Percentiles rank a stretch among this genome's conserved stretches.
These are phyloP conservation scores for Himalopsyche anomala DNA, from an alignment of 2,888 invertebrate species.

Conservation along the genomic window DNA sequence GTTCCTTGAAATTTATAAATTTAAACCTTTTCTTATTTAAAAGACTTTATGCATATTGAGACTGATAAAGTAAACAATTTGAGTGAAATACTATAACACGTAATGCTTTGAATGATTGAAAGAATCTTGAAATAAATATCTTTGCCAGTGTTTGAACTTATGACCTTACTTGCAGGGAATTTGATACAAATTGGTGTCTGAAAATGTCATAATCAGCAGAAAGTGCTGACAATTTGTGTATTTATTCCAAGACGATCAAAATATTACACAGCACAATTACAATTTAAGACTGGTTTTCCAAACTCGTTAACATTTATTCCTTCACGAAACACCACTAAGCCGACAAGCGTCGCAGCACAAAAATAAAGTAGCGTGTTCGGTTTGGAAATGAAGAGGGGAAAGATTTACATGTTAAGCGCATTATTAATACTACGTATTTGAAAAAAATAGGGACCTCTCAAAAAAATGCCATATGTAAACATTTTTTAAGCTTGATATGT, in stretches of 20 bases:
- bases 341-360: not conserved
- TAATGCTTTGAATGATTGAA: not conserved
- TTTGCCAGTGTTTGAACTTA: not conserved
- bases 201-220: slow-evolving; percentile 5
- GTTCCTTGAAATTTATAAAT: too few relatives aligned
- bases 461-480: too few relatives aligned
- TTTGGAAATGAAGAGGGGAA: not conserved
- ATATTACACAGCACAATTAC: slow-evolving; percentile 25
- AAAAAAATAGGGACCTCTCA: too few relatives aligned
- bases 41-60: too few relatives aligned
- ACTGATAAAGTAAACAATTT: too few relatives aligned
- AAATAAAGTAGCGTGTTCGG: not conserved
- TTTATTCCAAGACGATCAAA: slow-evolving; percentile 18
- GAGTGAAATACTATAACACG: too few relatives aligned
- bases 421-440: too few relatives aligned
- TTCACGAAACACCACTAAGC: slow-evolving; percentile 8
- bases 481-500: too few relatives aligned
- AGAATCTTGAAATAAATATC: not conserved
- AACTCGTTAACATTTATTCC: slow-evolving; percentile 28
- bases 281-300: slow-evolving; percentile 25
- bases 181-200: not conserved
- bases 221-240: slow-evolving; percentile 26
- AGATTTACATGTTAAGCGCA: not conserved
- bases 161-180: not conserved
- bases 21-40: too few relatives aligned